Evolutionary conservation across 92 coral and sea anemone species (phyloP).

Genomic region (Meandrina meandrites): DNA sequence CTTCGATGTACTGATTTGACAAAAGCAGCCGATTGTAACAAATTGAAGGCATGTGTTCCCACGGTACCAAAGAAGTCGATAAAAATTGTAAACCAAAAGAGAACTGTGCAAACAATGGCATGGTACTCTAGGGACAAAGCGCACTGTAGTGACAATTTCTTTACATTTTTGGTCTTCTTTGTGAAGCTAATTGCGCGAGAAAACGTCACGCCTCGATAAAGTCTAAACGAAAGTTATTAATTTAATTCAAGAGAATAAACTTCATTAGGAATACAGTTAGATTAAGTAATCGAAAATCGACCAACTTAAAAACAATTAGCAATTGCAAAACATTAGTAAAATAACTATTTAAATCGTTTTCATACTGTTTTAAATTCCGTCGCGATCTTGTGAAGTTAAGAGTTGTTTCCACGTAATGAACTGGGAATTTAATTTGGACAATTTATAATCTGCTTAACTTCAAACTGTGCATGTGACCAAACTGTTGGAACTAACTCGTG

Average conservation of each 20-base stretch:
- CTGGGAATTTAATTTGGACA: neutral
- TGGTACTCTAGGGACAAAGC: neutral
- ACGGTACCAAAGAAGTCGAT: neutral
- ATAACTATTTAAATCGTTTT: neutral
- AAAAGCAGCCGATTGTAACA: neutral
- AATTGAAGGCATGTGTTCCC: neutral
- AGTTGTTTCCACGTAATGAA: neutral
- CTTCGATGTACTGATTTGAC: no score
- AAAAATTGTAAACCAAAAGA: neutral
- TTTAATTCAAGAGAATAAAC: constrained; percentile 2
- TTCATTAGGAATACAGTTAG: neutral
- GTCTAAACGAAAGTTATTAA: neutral
- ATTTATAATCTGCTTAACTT: constrained; percentile 5
- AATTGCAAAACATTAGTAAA: neutral
- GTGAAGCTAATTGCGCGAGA: constrained; percentile 1
- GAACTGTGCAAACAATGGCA: neutral
- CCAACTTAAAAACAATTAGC: neutral
- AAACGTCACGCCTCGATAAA: neutral
- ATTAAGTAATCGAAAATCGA: neutral
- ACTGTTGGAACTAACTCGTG: neutral
- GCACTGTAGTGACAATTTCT: neutral
- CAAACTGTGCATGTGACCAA: neutral
- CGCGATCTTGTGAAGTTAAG: neutral
- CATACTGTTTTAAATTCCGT: neutral
- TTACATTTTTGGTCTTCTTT: neutral